Evolutionary conservation across 2,888 invertebrate species (phyloP).

Genomic region (Cryptosula pallasiana): DNA sequence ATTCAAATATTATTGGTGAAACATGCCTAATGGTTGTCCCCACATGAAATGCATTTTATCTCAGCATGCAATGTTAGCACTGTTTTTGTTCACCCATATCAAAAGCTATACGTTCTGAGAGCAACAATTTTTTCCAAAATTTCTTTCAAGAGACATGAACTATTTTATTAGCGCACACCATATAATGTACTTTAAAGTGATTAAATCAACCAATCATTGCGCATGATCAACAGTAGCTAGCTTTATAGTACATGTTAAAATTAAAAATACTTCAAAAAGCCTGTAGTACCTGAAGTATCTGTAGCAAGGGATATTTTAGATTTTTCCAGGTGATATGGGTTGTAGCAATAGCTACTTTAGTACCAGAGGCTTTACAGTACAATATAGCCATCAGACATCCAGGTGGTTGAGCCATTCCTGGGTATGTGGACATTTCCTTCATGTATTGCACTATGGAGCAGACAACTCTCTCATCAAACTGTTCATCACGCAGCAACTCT

Average conservation of each 20-base stretch:
- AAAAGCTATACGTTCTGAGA: too few relatives aligned
- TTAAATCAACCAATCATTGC: too few relatives aligned
- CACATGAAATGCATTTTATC: too few relatives aligned
- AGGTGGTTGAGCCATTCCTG: not conserved
- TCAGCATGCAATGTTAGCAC: too few relatives aligned
- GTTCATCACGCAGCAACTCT: not conserved
- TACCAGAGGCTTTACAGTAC: not conserved
- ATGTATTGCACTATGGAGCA: not conserved
- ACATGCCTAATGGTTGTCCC: too few relatives aligned
- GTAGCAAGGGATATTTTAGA: not conserved
- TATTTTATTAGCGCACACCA: too few relatives aligned
- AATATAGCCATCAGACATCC: not conserved
- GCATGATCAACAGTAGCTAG: too few relatives aligned
- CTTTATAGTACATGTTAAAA: too few relatives aligned
- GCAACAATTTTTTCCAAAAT: too few relatives aligned
- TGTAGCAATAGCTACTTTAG: not conserved
- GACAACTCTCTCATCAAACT: not conserved
- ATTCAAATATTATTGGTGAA: too few relatives aligned
- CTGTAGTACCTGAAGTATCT: not conserved
- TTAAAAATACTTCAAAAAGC: not conserved
- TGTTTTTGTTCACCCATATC: too few relatives aligned
- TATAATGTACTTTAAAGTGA: not conserved
- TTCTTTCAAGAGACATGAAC: too few relatives aligned
- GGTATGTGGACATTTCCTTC: constrained; percentile 1
- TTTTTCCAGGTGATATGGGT: not conserved